Evolutionary conservation across 2,888 invertebrate species (phyloP), one percentile per base, ranked within the genome.

Genomic region (Meghimatium bilineatum): DNA sequence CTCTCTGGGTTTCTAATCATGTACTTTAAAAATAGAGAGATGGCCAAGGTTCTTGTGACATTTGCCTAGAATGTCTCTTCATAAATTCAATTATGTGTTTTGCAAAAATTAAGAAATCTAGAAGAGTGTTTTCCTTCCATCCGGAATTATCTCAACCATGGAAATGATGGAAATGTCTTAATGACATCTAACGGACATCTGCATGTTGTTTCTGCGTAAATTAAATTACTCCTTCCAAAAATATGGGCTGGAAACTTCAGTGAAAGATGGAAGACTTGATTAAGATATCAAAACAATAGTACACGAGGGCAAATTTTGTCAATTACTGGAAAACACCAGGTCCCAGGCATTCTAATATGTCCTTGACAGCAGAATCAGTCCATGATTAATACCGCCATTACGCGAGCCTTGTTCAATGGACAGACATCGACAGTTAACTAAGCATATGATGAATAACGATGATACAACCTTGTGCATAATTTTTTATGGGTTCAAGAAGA

Each of bases 261-360:
- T 14, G 49, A 12, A 29, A 44, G 72, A 72, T 72, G 72, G 72
- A 49, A 72, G 26, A 72, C 69, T 72, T 72, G 72, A 72, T 72
- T 72, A 72, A 29, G 72, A 72, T n/a, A 72, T 44, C n/a, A 26
- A 72, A 72, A 44, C 49, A 72, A 72, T 72, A 72, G 44, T n/a
- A n/a, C n/a, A 44, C 23, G n/a, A 14, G 5, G 49, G 29, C n/a
- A 72, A 44, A 72, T 72, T 44, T 38, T 72, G 72, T 72, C 72
- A 72, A 38, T 72, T 72, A 72, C 6, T 3, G 12, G 60, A 26
- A 23, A 63, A 63, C 60, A 63, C 12, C 12, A n/a, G 1, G n/a
- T 63, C n/a, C n/a, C 60, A n/a, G 60, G 60, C 60, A 63, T n/a
- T 63, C n/a, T 63, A 63, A 63, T 63, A 63, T n/a, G 6, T n/a